These are phyloP conservation scores for Paracentrotus lividus DNA, from an alignment of 53 echinoderm and acorn worm species.

Conservation along the genomic window DNA sequence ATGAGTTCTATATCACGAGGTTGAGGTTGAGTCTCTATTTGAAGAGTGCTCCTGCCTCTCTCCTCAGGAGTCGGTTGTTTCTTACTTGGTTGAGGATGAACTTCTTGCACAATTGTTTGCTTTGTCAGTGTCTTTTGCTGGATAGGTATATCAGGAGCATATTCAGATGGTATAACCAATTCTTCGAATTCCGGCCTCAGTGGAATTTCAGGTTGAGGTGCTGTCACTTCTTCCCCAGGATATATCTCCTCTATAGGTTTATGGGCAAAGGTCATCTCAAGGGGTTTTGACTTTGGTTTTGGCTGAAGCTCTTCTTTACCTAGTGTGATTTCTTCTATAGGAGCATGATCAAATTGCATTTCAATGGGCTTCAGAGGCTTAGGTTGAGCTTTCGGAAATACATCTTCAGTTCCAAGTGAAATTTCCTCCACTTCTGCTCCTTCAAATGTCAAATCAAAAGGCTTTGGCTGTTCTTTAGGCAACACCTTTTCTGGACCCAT, in stretches of 20 bases:
- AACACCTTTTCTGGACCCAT: slow-evolving; percentile 40
- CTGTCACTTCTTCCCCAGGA: slow-evolving; percentile 9
- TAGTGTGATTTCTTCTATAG: slow-evolving; percentile 50
- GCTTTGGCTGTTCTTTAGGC: slow-evolving; percentile 54
- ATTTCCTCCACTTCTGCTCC: slow-evolving; percentile 60
- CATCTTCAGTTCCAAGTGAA: slow-evolving; percentile 36
- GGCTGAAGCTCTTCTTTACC: slow-evolving; percentile 57
- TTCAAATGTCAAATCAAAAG: slow-evolving; percentile 77
- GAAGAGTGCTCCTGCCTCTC: slow-evolving; percentile 65
- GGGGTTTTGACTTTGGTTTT: slow-evolving; percentile 38
- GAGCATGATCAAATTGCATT: slow-evolving; percentile 64
- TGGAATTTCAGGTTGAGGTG: slow-evolving; percentile 44
- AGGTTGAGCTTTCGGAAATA: slow-evolving; percentile 49
- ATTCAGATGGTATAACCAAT: slow-evolving; percentile 73
- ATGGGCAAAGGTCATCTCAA: slow-evolving; percentile 10
- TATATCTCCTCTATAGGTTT: not conserved
- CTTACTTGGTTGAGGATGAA: slow-evolving; percentile 57
- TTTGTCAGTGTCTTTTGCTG: slow-evolving; percentile 34
- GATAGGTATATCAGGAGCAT: slow-evolving; percentile 60
- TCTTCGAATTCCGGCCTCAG: slow-evolving; percentile 76
- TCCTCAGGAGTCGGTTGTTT: slow-evolving; percentile 41
- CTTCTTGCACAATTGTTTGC: slow-evolving; percentile 65
- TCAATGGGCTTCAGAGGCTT: slow-evolving; percentile 74
- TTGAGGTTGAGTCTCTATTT: slow-evolving; percentile 72
- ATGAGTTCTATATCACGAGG: slow-evolving; percentile 76